Evolutionary conservation across 2,113 vertebrate genomes (phyloP), one percentile per base, ranked within the genome.

Genomic region (Rhinogobius similis): DNA sequence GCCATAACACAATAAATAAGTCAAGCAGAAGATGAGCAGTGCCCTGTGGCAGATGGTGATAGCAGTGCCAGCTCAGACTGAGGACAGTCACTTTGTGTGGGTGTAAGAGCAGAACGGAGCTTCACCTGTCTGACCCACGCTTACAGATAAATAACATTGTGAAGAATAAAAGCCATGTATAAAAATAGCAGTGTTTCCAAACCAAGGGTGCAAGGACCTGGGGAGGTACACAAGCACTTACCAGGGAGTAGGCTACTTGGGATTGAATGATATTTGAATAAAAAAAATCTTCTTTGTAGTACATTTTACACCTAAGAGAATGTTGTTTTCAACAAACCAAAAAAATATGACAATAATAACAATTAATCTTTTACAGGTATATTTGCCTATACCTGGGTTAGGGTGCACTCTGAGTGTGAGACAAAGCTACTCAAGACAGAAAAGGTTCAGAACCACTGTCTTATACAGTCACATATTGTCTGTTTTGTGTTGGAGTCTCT

Each of bases 41-140:
- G 86, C 86, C 86, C 86, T 23, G 48, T 86, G 82, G 88, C 85
- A 84, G 86, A 85, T 75, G 86, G 76, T 44, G 89, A 91, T 91
- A 89, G 87, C 83, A 81, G 83, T 73, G 69, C 75, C 65, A 80
- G 78, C 86, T 78, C 58, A 50, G 86, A 82, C 77, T 73, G 70
- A 75, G 65, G 79, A 82, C 79, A 74, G 65, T 27, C 58, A 23
- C 63, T 74, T 64, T 26, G 41, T 70, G 39, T 69, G 58, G 29
- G 41, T 55, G 62, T 24, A 29, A 41, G 10, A 53, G 61, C 72
- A 23, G 68, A 73, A 65, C 68, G 75, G n/a, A 72, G 67, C 52
- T 73, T 75, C 78, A 75, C 39, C 78, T 70, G 75, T 70, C 81
- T 75, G 65, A 73, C 36, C 46, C 46, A 21, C 20, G 20, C 5